A percentile compares a stretch with the other conserved stretches of the same genome.
phyloP scores from a whole-genome alignment of 2,888 invertebrate species.

The Melieria crassipennis region DNA sequence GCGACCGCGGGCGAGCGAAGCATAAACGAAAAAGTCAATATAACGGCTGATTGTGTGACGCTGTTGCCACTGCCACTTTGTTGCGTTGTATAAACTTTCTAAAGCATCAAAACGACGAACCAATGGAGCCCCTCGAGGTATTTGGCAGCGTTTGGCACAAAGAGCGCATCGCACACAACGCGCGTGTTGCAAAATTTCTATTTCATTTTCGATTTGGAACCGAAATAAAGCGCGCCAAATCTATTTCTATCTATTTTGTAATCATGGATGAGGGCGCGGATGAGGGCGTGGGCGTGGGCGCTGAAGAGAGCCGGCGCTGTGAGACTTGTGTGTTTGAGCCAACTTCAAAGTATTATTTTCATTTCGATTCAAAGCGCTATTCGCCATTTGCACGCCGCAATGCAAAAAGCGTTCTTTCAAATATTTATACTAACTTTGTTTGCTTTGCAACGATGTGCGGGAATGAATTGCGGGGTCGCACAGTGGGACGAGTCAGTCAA shows the following conservation, averaged over 20 bases:
- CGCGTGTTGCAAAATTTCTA: neutral
- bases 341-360: slow-evolving; percentile 27
- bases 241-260: neutral
- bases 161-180: neutral
- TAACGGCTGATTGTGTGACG: no score
- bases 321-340: slow-evolving; percentile 11
- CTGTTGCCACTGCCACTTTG: no score
- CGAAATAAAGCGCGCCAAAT: neutral
- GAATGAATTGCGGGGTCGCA: neutral
- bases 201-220: neutral
- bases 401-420: neutral
- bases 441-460: neutral
- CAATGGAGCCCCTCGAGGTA: no score
- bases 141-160: neutral
- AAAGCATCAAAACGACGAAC: no score
- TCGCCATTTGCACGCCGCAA: neutral
- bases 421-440: slow-evolving; percentile 22
- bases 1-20: neutral
- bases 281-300: neutral
- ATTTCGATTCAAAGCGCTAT: slow-evolving; percentile 2
- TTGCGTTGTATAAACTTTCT: no score
- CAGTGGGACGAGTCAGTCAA: no score
- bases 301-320: no score
- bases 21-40: no score
- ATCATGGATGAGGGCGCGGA: neutral